Base-by-base conservation (phyloP, 1,140 invertebrate species). In the Brachionus koreanus region DNA sequence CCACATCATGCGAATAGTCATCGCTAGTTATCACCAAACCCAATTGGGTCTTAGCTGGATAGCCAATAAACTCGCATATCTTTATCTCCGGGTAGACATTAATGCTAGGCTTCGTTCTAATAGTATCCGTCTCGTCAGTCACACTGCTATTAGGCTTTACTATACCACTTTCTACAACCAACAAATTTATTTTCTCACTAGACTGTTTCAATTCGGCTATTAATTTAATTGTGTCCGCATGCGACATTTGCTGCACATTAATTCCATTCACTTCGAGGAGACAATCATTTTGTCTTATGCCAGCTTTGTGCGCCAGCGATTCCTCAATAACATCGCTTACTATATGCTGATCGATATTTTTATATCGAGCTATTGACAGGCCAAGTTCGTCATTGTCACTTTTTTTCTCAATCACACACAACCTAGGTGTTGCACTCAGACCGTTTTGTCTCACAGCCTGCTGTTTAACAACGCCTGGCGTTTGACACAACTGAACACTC, bases 21-120 rank as follows among this genome's bases (percentile, higher is more conserved):
- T 77, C 75, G 25, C 75, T 77, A n/a, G 75, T 77, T 9, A 77
- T 52, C 9, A 77, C 75, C 46, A 77, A n/a, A 10, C 75, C 75
- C 16, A 77, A n/a, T 57, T 77, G 75, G 0, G 46, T 77, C 3
- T n/a, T 29, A 6, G 5, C 9, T 23, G 43, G 43, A 29, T 77
- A 77, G 46, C 75, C 75, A 0, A 77, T 16, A 16, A 77, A 77
- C 37, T 77, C 75, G 16, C 75, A 77, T 16, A 77, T 23, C 49
- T 77, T 77, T 49, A 77, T 77, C 49, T 77, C 75, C 7, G 75
- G 75, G 25, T 77, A 77, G 35, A 63, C 75, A 23, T 77, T 77
- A 29, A 77, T 77, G 25, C 75, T 77, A 6, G 75, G 75, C 16
- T 29, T 67, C 3, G n/a, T 4, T 4, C 33, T 67, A 3, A 25